Conservation (phyloP, 1,140 invertebrate genomes). For the Listronotus bonariensis region DNA sequence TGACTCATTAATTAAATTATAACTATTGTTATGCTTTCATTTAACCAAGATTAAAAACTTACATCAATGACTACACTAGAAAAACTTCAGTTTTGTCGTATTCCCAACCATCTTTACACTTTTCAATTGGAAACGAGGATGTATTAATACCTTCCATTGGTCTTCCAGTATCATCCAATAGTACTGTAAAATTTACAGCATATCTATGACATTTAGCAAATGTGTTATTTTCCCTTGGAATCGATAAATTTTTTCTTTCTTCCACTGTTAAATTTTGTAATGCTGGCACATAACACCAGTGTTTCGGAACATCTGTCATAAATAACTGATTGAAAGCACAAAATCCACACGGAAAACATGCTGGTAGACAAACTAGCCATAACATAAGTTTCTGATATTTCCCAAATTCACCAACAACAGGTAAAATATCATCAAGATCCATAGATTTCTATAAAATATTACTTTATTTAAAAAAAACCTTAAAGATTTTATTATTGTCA, state of each 20-base stretch:
- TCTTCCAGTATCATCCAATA: conserved; percentile 49
- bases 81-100: conserved; percentile 70
- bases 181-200: conserved; percentile 71
- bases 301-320: conserved; percentile 78
- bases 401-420: conserved; percentile 85
- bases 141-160: conserved; percentile 57
- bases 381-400: conserved; percentile 83
- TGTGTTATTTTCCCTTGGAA: conserved; percentile 62
- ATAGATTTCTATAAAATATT: conserved; percentile 48
- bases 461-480: no score
- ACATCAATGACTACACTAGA: conserved; percentile 85
- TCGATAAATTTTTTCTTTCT: conserved; percentile 66
- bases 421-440: conserved; percentile 82
- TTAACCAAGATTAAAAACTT: conserved; percentile 48
- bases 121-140: conserved; percentile 65
- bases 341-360: conserved; percentile 86
- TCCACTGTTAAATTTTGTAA: conserved; percentile 64
- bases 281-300: conserved; percentile 79
- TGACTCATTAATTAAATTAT: no score
- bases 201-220: conserved; percentile 70
- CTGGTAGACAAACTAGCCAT: conserved; percentile 85
- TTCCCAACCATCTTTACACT: conserved; percentile 79
- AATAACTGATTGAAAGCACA: conserved; percentile 90
- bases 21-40: no score
- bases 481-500: no score